Evolutionary conservation across 2,113 vertebrate species (phyloP), one percentile per base, ranked within the genome.

Genomic region (Pollachius pollachius): DNA sequence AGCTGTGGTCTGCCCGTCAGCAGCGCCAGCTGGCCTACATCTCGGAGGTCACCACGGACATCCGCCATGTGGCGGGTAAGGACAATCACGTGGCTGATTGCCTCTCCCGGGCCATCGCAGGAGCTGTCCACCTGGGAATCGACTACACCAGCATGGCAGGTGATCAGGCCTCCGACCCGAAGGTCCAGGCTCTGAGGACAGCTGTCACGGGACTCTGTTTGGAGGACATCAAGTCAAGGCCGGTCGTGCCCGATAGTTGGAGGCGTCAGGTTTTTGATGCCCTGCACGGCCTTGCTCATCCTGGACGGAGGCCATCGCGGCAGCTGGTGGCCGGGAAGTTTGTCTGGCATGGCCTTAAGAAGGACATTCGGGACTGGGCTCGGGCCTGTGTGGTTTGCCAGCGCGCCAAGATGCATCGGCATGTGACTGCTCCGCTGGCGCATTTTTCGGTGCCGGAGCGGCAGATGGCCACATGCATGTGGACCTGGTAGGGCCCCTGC

Each of bases 1-100:
- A 60, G 19, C 59, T 18, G n/a, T 60, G 59, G 59, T 60, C 59
- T 60, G n/a, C 59, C 59, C 59, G n/a, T 21, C 59, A 60, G 18
- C 18, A 60, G 59, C 19, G 12, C 59, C 59, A 60, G n/a, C 54
- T 56, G 4, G 54, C 11, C 54, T 56, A 15, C 13, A 9, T 16
- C 17, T 56, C 54, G 11, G 11, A 4, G 54, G 0, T 15, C 54
- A 41, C 5, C 37, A 41, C 37, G 37, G 37, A 8, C 54, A 17
- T 56, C 4, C 54, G 1, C 54, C 54, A 15, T 21, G 4, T 9
- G 17, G 4, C 17, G 19, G 58, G 6, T 60, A n/a, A 15, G n/a
- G 15, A 15, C 15, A 12, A 60, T n/a, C 58, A n/a, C 4, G n/a
- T 60, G 17, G 54, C 23, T 23, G 23, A 23, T 23, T 23, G 23